Conservation (phyloP, 2,797 vertebrate genomes). For the Pitangus sulphuratus region DNA sequence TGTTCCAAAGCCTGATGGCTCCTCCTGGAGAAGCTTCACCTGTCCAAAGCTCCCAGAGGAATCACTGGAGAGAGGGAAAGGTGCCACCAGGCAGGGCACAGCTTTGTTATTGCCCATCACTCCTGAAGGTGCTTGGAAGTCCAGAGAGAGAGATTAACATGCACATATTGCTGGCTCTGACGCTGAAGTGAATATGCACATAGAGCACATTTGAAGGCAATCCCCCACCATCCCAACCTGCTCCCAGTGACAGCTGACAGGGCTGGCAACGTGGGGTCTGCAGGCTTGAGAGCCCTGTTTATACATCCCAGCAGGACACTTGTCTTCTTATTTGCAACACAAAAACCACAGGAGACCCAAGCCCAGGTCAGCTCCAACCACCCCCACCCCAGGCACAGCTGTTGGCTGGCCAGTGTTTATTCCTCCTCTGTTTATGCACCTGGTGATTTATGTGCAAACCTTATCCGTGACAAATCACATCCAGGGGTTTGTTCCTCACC, state of each 20-base stretch:
- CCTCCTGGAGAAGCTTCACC: not conserved
- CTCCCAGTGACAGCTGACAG: not conserved
- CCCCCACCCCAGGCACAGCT: constrained; percentile 6
- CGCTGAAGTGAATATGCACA: fast-evolving
- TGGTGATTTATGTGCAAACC: not conserved
- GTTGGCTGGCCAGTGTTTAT: not conserved
- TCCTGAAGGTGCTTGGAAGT: fast-evolving
- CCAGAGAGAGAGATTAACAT: fast-evolving
- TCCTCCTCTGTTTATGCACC: not conserved
- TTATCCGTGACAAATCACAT: not conserved
- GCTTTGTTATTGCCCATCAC: not conserved
- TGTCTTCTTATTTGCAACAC: not conserved
- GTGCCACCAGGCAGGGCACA: not conserved
- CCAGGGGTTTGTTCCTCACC: not conserved
- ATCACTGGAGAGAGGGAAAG: fast-evolving
- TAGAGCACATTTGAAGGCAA: fast-evolving
- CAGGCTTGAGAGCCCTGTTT: not conserved
- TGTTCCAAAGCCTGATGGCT: not conserved
- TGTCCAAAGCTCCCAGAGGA: not conserved
- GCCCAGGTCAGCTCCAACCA: not conserved
- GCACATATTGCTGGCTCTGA: fast-evolving
- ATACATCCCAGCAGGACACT: not conserved
- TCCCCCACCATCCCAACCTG: not conserved
- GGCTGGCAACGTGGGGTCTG: fast-evolving
- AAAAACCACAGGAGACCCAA: not conserved